A percentile compares a stretch with the other conserved stretches of the same genome.
Evolutionary conservation across 2,797 vertebrate species (phyloP).

Genomic region (Lagodon rhomboides): DNA sequence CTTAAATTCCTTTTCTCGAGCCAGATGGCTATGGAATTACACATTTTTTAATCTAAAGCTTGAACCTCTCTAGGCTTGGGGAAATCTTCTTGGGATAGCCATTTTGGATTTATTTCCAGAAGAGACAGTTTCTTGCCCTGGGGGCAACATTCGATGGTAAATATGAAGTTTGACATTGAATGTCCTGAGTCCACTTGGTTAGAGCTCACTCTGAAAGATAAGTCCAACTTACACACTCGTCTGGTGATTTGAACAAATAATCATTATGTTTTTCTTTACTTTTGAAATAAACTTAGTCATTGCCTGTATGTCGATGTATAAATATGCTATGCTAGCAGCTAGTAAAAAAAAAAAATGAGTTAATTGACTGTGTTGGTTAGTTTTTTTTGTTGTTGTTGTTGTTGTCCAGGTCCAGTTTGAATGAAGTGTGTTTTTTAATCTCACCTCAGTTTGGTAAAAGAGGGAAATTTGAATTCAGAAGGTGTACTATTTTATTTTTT

Average conservation of each 20-base stretch:
- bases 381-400: too few relatives aligned
- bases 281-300: not conserved
- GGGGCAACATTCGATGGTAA: conserved; percentile 74
- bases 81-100: conserved; percentile 85
- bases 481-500: too few relatives aligned
- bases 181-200: conserved; percentile 66
- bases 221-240: conserved; percentile 46
- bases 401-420: too few relatives aligned
- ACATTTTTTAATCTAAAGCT: conserved; percentile 90
- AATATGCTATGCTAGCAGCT: too few relatives aligned
- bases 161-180: conserved; percentile 76
- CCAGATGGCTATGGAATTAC: conserved; percentile 91
- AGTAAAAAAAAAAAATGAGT: not conserved
- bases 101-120: conserved; percentile 82
- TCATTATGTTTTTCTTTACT: not conserved
- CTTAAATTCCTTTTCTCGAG: conserved; percentile 87
- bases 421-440: too few relatives aligned
- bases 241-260: conserved; percentile 21
- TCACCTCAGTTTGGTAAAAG: too few relatives aligned
- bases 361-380: too few relatives aligned
- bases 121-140: conserved; percentile 70
- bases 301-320: not conserved
- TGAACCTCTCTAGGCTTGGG: conserved; percentile 85
- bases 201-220: conserved; percentile 46
- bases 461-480: too few relatives aligned